Evolutionary conservation across 2,888 invertebrate genomes (phyloP), one percentile per base, ranked within the genome.

Genomic region (Catonia carolina): DNA sequence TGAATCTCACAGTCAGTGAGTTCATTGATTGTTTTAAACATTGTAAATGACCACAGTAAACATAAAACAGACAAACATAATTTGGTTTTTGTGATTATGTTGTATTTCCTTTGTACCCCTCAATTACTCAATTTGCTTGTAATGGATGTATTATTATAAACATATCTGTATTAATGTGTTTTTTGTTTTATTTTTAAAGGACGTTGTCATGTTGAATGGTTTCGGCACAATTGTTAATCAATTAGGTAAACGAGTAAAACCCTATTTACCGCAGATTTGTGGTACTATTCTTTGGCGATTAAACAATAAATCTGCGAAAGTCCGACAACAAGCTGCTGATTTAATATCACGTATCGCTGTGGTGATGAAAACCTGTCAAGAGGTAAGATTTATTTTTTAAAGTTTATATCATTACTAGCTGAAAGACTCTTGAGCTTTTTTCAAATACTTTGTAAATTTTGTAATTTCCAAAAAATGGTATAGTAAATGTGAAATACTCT

Each of bases 341-440:
- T 82, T 99, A 63, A 99, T 99, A 68, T 95, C 98, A 0, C 82
- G 97, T 53, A 97, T 94, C 65, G 99, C 99, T 2, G 91, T 96
- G 3, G 98, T 99, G 27, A 99, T 99, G 99, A 98, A 98, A 73
- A 95, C 96, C 1, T 99, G 99, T 70, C 96, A 98, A 73, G 99
- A 99, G 78, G 86, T 84, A 64, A 67, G 68, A 6, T 27, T 27
- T 27, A 4, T 27, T 27, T 27, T 6, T 27, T 27, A n/a, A 57
- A 57, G 60, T 66, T 27, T n/a, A 39, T 27, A 10, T 35, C 18
- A 4, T 18, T 41, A 42, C 17, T 35, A 8, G 35, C 10, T 20
- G 7, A 20, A 18, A 3, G 10, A 1, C 20, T 37, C 27, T 35
- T n/a, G n/a, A n/a, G n/a, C n/a, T n/a, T n/a, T n/a, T 27, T 12